A percentile compares a stretch with the other conserved stretches of the same genome.
Evolutionary conservation across 2,797 vertebrate species (phyloP).

Genomic region (Tenualosa ilisha): DNA sequence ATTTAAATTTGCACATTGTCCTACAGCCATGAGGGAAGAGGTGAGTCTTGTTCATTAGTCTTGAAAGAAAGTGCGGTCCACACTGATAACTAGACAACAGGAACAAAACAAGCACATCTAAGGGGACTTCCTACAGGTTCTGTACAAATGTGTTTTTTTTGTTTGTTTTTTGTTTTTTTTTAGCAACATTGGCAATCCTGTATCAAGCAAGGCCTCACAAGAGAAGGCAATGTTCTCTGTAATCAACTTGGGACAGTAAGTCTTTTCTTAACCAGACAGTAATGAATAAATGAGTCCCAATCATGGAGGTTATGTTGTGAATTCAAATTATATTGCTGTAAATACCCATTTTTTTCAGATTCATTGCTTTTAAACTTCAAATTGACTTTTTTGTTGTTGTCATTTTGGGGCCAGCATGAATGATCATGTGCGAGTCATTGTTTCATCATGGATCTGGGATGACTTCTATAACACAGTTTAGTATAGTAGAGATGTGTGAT

Average conservation of each 20-base stretch:
- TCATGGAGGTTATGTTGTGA: not conserved
- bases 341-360: not conserved
- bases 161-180: not conserved
- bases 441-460: too few relatives aligned
- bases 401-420: too few relatives aligned
- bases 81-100: not conserved
- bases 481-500: too few relatives aligned
- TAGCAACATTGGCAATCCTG: too few relatives aligned
- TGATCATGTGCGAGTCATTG: too few relatives aligned
- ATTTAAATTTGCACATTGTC: not conserved
- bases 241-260: not conserved
- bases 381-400: not conserved
- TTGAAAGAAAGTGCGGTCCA: not conserved
- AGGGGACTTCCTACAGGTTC: conserved; percentile 7
- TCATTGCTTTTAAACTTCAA: conserved; percentile 8
- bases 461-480: too few relatives aligned
- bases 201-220: not conserved
- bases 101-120: not conserved
- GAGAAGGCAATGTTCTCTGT: not conserved
- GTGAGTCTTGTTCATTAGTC: not conserved
- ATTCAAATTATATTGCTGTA: not conserved
- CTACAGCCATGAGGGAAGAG: not conserved
- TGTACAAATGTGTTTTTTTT: not conserved
- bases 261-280: not conserved
- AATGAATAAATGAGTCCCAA: not conserved